phyloP scores from a whole-genome alignment of 2,888 invertebrate species.

The Yponomeuta sedellus region DNA sequence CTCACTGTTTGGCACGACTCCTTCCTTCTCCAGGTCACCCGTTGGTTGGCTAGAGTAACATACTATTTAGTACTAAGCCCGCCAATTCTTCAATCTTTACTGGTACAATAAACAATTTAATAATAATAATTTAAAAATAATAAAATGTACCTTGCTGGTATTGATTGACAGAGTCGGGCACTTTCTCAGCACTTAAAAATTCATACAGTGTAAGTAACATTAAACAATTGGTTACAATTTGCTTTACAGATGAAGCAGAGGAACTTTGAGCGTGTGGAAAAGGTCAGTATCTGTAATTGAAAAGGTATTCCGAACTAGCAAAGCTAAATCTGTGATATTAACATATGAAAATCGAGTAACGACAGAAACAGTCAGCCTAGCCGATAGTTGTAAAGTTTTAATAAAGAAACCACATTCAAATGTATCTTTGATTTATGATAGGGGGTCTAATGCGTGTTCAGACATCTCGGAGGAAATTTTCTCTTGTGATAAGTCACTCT shows the following conservation, averaged over 20 bases:
- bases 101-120: too few species aligned
- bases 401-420: conserved; percentile 46
- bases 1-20: too few species aligned
- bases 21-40: too few species aligned
- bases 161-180: too few species aligned
- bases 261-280: conserved; percentile 99
- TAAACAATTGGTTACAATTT: conserved; percentile 20
- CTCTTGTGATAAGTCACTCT: conserved; percentile 30
- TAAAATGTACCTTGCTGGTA: too few species aligned
- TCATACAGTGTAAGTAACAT: too few species aligned
- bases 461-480: conserved; percentile 69
- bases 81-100: too few species aligned
- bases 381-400: conserved; percentile 40
- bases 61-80: too few species aligned
- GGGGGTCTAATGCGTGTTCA: conserved; percentile 70
- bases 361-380: neutral
- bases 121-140: too few species aligned
- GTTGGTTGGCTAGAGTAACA: too few species aligned
- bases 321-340: conserved; percentile 33
- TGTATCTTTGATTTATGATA: conserved; percentile 64
- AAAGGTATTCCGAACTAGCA: neutral
- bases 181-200: too few species aligned
- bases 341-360: neutral
- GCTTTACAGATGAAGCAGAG: conserved; percentile 94
- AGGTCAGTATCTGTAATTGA: conserved; percentile 82